Conservation (phyloP, 2,113 vertebrate species). For the Alces alces region DNA sequence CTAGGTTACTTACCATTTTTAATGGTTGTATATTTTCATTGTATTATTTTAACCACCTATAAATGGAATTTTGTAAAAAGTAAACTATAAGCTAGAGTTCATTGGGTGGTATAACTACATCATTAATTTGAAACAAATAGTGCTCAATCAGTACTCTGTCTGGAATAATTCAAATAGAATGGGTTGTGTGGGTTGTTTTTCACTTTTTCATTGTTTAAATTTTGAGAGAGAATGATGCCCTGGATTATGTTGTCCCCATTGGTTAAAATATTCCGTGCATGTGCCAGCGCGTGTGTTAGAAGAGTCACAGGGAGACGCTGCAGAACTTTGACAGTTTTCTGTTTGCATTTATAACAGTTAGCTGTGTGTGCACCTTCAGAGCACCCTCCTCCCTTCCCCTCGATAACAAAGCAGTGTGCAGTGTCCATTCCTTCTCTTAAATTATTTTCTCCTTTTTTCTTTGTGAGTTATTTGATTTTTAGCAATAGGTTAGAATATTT, state of each 20-base stretch:
- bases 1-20: not conserved
- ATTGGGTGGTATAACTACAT: not conserved
- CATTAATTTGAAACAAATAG: conserved; percentile 18
- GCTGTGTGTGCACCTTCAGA: not conserved
- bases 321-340: not conserved
- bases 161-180: conserved; percentile 23
- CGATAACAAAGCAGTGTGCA: not conserved
- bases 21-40: not conserved
- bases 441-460: not conserved
- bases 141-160: not conserved
- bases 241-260: not conserved
- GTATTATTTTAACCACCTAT: conserved; percentile 21
- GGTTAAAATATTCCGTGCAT: not conserved
- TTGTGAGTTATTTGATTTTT: conserved; percentile 28
- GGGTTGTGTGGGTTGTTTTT: not conserved
- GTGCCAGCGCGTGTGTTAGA: not conserved
- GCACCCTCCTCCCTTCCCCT: not conserved
- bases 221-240: not conserved
- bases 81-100: not conserved
- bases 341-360: not conserved
- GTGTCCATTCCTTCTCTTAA: not conserved
- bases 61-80: conserved; percentile 3
- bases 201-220: not conserved
- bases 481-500: not conserved
- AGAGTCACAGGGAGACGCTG: not conserved